Base-by-base conservation (phyloP, 2,113 vertebrate genomes). In the Salvelinus namaycush region DNA sequence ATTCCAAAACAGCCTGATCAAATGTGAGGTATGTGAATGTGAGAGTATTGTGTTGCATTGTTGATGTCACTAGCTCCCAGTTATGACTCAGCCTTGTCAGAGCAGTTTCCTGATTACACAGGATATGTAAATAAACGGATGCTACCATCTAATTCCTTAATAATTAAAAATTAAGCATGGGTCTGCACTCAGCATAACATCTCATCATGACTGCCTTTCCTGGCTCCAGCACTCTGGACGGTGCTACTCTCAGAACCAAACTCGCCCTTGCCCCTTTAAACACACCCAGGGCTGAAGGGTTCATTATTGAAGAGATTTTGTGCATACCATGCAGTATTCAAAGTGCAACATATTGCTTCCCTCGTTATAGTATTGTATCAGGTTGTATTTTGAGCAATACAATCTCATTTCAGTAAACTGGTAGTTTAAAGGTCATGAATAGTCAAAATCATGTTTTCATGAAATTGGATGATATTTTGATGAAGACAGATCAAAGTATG, bases 151-250 rank as follows among this genome's bases (percentile, higher is more conserved):
- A 92, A 92, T 91, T 91, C 89, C 83, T 68, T 72, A 75, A 85
- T 92, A 90, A 92, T 93, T 90, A 92, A 92, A 92, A 90, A 91
- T 86, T 81, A 91, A 90, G 86, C 83, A 81, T 48, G 70, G 29
- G 76, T 73, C 78, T 80, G 79, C 73, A 67, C 60, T 84, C 79
- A 75, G 83, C 73, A 90, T 81, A 78, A 83, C 81, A 83, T 79
- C 16, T 18, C 8, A 1, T 69, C 54, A 24, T 27, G 69, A 81
- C 76, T 76, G 39, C 5, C 39, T 79, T 77, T 81, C 73, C 59
- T 62, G 18, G 18, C n/a, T 22, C 59, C 59, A 22, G 59, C 59
- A 62, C n/a, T 5, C 54, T 24, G 59, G 59, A 22, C 7, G 6
- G 18, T 62, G 18, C 18, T 62, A 20, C 59, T 62, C 18, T 62